Base-by-base conservation (phyloP, 64 coral and sea anemone genomes). In the Porites australiensis region DNA sequence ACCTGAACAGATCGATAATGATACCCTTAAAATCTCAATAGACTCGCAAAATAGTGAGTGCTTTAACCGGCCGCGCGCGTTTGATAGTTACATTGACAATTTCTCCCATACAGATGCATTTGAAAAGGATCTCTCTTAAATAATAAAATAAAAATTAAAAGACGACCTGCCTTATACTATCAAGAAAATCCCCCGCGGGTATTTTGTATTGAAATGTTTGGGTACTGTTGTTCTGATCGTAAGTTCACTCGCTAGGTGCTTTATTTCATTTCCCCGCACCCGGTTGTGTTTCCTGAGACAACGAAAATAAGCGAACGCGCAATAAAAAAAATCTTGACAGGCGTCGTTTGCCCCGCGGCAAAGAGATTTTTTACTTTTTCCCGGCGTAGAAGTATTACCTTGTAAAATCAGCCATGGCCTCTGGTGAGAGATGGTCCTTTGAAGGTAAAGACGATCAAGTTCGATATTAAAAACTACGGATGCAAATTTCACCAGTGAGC, bases 81-180 rank as follows among this genome's bases (percentile, higher is more conserved):
- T 50, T 12, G 46, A 76, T 37, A 37, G 27, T 37, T 37, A 37
- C 27, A 37, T 37, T 37, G 27, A 37, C 27, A 37, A 37, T 37
- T 37, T 37, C 13, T 63, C 12, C 58, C 3, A 45, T 4, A 51
- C 45, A 21, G 45, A 50, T 76, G n/a, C 7, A 50, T 8, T 46
- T 15, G n/a, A 76, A 51, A 50, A 46, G 47, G 44, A 18, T 67
- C 45, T 8, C 13, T 64, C 5, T n/a, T 19, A 61, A 49, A 23
- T 68, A 84, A 51, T 51, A 19, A 63, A 84, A 84, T 68, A 68
- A 50, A 6, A 84, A 84, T 84, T 84, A 67, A 79, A 81, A 81
- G 43, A 74, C 55, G 63, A 64, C 45, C 10, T 20, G 64, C 62
- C 63, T 47, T 23, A 48, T 18, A 37, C 27, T 37, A 84, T 84